Evolutionary conservation across 2,797 vertebrate species (phyloP).

Genomic region (Xiphorhynchus erythropygius): DNA sequence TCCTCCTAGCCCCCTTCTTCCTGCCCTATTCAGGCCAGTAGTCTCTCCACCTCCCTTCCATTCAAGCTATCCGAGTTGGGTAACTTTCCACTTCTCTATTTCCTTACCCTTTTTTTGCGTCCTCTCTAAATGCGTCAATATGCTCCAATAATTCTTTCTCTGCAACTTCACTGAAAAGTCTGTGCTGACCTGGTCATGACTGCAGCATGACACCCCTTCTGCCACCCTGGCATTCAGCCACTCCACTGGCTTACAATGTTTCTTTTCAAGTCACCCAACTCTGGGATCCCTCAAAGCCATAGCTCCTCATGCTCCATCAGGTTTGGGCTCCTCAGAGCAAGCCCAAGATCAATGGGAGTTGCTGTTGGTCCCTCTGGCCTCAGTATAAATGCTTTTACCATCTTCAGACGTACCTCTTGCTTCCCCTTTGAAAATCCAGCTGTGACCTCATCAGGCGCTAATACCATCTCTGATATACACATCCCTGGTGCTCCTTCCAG

Average conservation of each 20-base stretch:
- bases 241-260: no score
- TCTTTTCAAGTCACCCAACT: no score
- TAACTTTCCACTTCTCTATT: not conserved
- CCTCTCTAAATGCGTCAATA: not conserved
- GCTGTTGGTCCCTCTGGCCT: not conserved
- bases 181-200: no score
- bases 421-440: not conserved
- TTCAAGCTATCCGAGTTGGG: rapidly evolving
- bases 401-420: not conserved
- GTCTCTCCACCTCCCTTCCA: not conserved
- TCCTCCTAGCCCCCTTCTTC: not conserved
- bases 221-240: no score
- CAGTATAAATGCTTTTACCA: not conserved
- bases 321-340: no score
- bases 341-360: not conserved
- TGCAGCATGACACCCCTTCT: no score
- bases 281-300: no score
- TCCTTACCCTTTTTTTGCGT: not conserved
- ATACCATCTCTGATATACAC: not conserved
- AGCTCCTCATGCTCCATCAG: no score
- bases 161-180: no score
- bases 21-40: rapidly evolving
- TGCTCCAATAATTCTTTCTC: not conserved
- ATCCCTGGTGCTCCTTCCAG: not conserved
- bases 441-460: not conserved